Base-by-base conservation (phyloP, 2,797 vertebrate species). In the Characodon lateralis region DNA sequence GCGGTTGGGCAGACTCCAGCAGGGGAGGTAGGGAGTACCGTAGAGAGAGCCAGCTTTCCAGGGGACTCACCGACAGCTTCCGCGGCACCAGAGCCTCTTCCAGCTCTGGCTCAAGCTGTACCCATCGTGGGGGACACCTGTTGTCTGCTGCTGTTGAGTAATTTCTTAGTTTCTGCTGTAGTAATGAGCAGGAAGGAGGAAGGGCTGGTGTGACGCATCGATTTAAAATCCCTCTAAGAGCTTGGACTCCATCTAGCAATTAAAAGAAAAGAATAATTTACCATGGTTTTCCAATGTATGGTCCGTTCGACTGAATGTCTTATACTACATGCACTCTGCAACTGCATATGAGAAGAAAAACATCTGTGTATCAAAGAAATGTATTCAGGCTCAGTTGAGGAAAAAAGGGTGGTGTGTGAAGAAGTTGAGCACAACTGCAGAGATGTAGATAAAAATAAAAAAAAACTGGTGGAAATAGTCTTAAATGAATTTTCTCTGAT, bases 21-120 rank as follows among this genome's bases (percentile, higher is more conserved):
- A 90, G 83, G 0, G 94, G 89, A 7, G 97, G 97, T 0, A 97
- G 91, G 41, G 94, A 94, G 90, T 97, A 97, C 0, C 90, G 95
- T 6, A 97, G 93, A 0, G 96, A 96, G 71, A 99, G 95, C 96
- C 98, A 98, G 94, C 96, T 98, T 91, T 99, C 98, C 82, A 99
- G 81, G 0, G 98, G 98, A 53, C 95, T 97, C 80, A 99, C 90
- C n/a, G 97, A 96, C 86, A 99, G 91, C 89, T 96, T 99, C 65
- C 98, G 96, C 0, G 98, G 98, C 9, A 99, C 91, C 0, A 99
- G 94, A 50, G 96, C 85, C 68, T 99, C 97, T 6, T 99, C 97
- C 77, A 99, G 93, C 18, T 97, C 97, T 0, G 95, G 93, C 68
- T 96, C 96, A 10, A 97, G 85, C 0, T 85, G 88, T 12, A 91